Evolutionary conservation across 92 coral and sea anemone species (phyloP), one percentile per base, ranked within the genome.

Genomic region (Porites divaricata): DNA sequence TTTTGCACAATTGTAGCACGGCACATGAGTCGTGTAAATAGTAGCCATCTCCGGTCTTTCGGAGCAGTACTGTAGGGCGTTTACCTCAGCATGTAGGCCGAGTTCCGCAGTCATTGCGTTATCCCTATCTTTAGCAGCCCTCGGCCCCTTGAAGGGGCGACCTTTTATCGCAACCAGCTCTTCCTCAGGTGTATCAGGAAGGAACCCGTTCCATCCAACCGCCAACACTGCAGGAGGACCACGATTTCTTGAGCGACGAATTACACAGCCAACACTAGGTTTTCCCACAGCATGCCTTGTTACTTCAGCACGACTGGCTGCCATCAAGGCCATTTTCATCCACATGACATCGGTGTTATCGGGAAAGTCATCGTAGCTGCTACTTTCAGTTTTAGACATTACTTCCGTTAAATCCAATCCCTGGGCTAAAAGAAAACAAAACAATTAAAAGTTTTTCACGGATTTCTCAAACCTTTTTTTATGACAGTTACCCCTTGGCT

Each of bases 221-320:
- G 68, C 68, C 2, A 63, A 4, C 6, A 13, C 19, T 63, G 8
- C 20, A 1, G 28, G 68, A 15, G 68, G 20, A 9, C 68, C 68
- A 13, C 6, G 0, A 9, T 9, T 63, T 63, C 68, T 63, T 4
- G 68, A 21, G 68, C 68, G 68, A 63, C 68, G 68, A 63, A 63
- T 63, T 17, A 63, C 68, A 63, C 68, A 63, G 68, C 68, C 68
- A 17, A 63, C 68, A 63, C 68, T 63, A 20, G 68, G 68, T 2
- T 63, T 63, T 17, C 68, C 68, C 24, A n/a, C 24, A 9, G 68
- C 68, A 63, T 63, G 9, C 20, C 7, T 7, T 63, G 68, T 5
- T 63, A 63, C 9, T 63, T 63, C 68, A 17, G 68, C 68, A 4
- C 68, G 68, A 63, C 68, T 63, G 0, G 68, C 68, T 63, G 22